Conservation (phyloP, 2,113 vertebrate species). For the Plecotus auritus region DNA sequence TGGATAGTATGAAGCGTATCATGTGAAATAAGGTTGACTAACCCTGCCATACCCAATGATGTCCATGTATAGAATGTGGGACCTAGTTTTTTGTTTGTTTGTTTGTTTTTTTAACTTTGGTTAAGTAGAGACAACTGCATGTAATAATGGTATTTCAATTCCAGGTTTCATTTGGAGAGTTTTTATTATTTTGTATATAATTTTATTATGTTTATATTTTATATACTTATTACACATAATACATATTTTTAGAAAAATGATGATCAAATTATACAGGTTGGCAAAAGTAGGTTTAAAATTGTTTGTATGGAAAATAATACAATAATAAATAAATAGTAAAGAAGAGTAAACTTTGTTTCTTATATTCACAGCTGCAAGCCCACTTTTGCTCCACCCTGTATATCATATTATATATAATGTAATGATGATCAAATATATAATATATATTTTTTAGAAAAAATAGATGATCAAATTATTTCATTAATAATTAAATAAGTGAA, state of each 20-base stretch:
- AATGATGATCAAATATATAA: neutral
- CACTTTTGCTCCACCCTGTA: neutral
- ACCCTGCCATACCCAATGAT: rapidly evolving
- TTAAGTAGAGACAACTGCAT: neutral
- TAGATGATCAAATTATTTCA: neutral
- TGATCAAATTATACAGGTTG: neutral
- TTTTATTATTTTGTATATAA: neutral
- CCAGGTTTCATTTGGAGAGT: neutral
- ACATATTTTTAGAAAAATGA: neutral
- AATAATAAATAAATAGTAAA: neutral
- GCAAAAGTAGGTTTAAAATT: neutral
- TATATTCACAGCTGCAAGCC: no score
- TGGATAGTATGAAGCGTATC: no score
- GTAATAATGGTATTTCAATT: neutral
- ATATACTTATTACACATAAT: neutral
- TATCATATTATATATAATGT: neutral
- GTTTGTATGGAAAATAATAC: neutral
- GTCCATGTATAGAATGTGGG: neutral
- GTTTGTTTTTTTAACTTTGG: neutral
- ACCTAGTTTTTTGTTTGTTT: neutral
- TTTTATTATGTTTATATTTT: neutral
- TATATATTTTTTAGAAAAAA: neutral
- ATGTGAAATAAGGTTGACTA: neutral
- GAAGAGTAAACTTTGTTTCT: no score
- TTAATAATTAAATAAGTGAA: neutral